Conservation (phyloP, 2,888 invertebrate genomes). For the Trichogramma evanescens region DNA sequence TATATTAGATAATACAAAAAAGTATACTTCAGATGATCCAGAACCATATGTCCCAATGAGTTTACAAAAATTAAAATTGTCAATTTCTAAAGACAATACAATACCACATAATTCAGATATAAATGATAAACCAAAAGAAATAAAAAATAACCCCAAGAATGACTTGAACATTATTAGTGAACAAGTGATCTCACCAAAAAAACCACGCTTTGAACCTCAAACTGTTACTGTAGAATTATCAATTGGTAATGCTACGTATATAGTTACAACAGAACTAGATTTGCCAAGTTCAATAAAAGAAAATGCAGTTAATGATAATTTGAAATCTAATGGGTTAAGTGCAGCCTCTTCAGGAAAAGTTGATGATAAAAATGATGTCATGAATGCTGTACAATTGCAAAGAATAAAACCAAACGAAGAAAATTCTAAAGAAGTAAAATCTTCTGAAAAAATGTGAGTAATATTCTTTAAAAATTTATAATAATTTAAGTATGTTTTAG, state of each 20-base stretch:
- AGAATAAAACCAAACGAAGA: slow-evolving; percentile 30
- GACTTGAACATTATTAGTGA: no score
- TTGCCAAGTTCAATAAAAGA: slow-evolving; percentile 17
- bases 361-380: slow-evolving; percentile 39
- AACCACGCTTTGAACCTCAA: slow-evolving; percentile 26
- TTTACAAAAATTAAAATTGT: no score
- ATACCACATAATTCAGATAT: no score
- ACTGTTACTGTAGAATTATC: slow-evolving; percentile 34
- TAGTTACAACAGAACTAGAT: slow-evolving; percentile 38
- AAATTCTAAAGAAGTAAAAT: background rate
- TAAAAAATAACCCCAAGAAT: slow-evolving; percentile 7
- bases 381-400: slow-evolving; percentile 40
- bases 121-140: background rate
- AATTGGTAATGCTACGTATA: slow-evolving; percentile 36
- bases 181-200: no score
- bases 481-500: background rate
- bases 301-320: slow-evolving; percentile 16
- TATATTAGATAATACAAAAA: no score
- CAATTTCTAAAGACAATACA: no score
- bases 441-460: background rate
- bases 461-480: background rate
- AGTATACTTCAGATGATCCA: no score
- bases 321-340: slow-evolving; percentile 20
- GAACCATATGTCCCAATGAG: no score
- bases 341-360: slow-evolving; percentile 28